Percentiles rank a stretch among this genome's conserved stretches.
These are phyloP conservation scores for Phrynocephalus vlangalii DNA, from an alignment of 2,797 vertebrate species.

Conservation along the genomic window DNA sequence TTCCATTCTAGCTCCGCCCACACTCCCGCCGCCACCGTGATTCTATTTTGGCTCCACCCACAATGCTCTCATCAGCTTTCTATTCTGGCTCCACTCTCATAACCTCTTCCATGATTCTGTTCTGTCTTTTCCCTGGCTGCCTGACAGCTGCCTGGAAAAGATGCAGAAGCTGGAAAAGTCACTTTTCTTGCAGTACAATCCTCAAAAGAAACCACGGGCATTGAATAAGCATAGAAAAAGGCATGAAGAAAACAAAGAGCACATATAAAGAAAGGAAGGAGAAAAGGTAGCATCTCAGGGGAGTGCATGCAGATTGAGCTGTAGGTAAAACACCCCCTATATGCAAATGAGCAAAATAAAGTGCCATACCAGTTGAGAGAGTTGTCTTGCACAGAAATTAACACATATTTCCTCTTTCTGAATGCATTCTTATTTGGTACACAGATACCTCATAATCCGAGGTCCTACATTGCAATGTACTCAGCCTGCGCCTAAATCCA, in stretches of 20 bases:
- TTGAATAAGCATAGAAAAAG: neutral
- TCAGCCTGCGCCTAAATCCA: neutral
- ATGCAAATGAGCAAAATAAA: no score
- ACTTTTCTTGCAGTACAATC: no score
- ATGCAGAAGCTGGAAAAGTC: no score
- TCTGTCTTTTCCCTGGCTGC: neutral
- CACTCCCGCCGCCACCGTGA: fast-evolving
- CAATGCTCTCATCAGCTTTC: neutral
- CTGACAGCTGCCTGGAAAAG: neutral
- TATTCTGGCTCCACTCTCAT: neutral
- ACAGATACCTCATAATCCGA: neutral
- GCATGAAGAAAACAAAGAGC: neutral
- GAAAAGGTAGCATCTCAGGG: no score
- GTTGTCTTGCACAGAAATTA: no score
- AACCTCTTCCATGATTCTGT: neutral
- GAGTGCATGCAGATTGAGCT: neutral
- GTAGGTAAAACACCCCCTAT: no score
- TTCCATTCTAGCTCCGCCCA: neutral
- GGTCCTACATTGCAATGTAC: neutral
- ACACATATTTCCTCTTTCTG: no score
- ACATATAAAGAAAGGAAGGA: no score
- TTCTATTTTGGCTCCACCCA: neutral
- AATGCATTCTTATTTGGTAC: no score
- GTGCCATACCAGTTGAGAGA: no score
- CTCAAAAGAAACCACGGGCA: neutral